Conservation (phyloP, 2,797 vertebrate species). For the Fundulus diaphanus region DNA sequence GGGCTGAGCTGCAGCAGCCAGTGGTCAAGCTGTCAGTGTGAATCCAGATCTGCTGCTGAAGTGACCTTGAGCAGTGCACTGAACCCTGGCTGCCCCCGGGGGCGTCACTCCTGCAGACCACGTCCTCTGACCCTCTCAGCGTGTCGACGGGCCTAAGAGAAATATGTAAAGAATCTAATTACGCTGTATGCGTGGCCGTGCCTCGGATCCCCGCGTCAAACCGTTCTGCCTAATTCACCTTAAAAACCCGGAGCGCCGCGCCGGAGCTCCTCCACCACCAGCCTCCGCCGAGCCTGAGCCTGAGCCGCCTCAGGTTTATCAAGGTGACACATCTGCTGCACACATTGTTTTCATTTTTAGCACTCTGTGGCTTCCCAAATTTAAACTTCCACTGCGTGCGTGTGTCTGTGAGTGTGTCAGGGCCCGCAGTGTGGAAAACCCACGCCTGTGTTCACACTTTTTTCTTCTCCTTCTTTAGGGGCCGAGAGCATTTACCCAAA, state of each 20-base stretch:
- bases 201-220: slow-evolving; percentile 57
- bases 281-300: slow-evolving; percentile 28
- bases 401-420: slow-evolving; percentile 16
- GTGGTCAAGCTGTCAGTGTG: slow-evolving; percentile 58
- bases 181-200: slow-evolving; percentile 48
- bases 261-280: slow-evolving; percentile 23
- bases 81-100: slow-evolving; percentile 60
- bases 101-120: slow-evolving; percentile 63
- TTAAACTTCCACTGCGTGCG: slow-evolving; percentile 53
- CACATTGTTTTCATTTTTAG: slow-evolving; percentile 70
- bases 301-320: slow-evolving; percentile 60
- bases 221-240: slow-evolving; percentile 43
- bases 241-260: slow-evolving; percentile 33
- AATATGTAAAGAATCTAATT: slow-evolving; percentile 73
- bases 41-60: slow-evolving; percentile 50
- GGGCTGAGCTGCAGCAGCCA: slow-evolving; percentile 24
- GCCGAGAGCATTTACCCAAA: slow-evolving; percentile 39
- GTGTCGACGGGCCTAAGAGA: slow-evolving; percentile 45
- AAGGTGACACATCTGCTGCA: slow-evolving; percentile 59
- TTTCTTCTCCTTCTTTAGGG: slow-evolving; percentile 9
- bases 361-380: slow-evolving; percentile 72
- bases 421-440: slow-evolving; percentile 54
- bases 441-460: slow-evolving; percentile 45
- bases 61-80: slow-evolving; percentile 71
- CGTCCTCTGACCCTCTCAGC: slow-evolving; percentile 64